These are phyloP conservation scores for Cyanistes caeruleus DNA, from an alignment of 2,113 vertebrate species.

Conservation along the genomic window DNA sequence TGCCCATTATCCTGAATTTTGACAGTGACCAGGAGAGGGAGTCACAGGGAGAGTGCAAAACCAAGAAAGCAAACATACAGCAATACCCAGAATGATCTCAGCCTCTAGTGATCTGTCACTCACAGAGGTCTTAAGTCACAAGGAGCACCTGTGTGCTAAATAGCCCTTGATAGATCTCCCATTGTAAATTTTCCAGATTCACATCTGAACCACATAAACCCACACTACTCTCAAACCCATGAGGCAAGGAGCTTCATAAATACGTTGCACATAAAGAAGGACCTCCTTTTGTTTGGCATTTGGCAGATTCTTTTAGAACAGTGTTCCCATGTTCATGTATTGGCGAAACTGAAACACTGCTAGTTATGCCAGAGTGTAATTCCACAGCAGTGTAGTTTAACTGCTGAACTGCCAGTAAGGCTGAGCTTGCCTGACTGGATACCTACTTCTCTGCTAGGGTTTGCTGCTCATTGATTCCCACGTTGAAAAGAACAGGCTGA, in stretches of 20 bases:
- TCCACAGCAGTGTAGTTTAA: neutral
- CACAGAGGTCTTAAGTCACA: neutral
- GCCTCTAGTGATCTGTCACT: neutral
- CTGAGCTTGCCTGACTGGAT: neutral
- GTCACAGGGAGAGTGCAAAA: neutral
- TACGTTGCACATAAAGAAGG: neutral
- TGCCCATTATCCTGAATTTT: neutral
- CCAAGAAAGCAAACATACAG: neutral
- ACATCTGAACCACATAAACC: neutral
- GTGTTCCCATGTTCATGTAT: fast-evolving
- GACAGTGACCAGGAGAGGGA: neutral
- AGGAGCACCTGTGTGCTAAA: neutral
- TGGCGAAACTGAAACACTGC: neutral
- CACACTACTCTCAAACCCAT: neutral
- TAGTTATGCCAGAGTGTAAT: neutral
- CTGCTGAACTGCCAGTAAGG: neutral
- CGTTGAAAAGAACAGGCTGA: slow-evolving; percentile 95
- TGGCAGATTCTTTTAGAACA: neutral
- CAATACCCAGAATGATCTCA: neutral
- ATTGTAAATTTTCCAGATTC: neutral
- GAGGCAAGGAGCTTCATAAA: neutral
- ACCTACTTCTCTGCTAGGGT: slow-evolving; percentile 95
- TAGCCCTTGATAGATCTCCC: neutral
- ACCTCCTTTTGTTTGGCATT: neutral
- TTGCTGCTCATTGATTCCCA: slow-evolving; percentile 98